Base-by-base conservation (phyloP, 2,888 invertebrate genomes). In the Cerceris ruficornis region DNA sequence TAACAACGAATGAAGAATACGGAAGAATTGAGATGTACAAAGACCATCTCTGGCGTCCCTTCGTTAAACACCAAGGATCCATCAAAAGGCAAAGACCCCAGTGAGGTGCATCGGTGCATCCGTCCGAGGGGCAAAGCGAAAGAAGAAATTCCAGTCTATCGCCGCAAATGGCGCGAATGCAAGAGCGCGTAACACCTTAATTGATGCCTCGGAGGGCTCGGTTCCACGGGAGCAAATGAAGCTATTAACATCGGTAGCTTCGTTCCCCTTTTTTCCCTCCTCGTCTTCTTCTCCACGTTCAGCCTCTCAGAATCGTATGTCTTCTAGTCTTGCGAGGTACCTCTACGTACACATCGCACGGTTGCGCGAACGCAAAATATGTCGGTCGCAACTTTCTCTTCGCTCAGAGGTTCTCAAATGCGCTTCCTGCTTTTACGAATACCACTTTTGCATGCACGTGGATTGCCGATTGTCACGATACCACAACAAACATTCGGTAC, bases 361-460 rank as follows among this genome's bases (percentile, higher is more conserved):
- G 77, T 86, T 80, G 80, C 82, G 80, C 86, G 87, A 83, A 84
- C 85, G 87, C 89, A 77, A 88, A 88, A 88, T 88, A 89, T 90
- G 88, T 89, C 87, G 90, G 88, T 90, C 88, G 89, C 86, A 75
- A 91, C 91, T 92, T 91, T 92, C 92, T 91, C 92, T 91, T 88
- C 70, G 84, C 71, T 17, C 92, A 91, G 91, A 69, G 92, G 88
- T 85, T 89, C 92, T 92, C 92, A 91, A 87, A 88, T 77, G 82
- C 80, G 84, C 91, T 92, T 92, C 92, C 92, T 91, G 89, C 87
- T 91, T 89, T 83, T 77, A 55, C 68, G 54, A 15, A 15, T 17
- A 15, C 43, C 14, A 50, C 11, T 7, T 39, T 58, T 4, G 11
- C 46, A 15, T 42, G 50, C 13, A 6, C 43, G 67, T 52, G 43